Percentiles rank a stretch among this genome's conserved stretches.
phyloP scores from a whole-genome alignment of 2,888 invertebrate species.

The Auanema freiburgensis region DNA sequence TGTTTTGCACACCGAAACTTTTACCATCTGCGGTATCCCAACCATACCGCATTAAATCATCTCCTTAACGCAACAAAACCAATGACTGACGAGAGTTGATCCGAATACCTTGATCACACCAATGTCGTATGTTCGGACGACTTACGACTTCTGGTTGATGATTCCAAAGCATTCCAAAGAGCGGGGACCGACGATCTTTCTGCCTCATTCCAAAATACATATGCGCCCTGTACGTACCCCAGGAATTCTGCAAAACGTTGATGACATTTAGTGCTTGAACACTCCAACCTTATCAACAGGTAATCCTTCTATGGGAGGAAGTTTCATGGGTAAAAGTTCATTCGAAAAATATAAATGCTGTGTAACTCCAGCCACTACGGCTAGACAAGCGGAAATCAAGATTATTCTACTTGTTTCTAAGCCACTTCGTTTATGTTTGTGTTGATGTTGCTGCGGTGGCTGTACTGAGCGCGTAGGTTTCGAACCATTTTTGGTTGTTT shows the following conservation, averaged over 20 bases:
- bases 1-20: constrained; percentile 82
- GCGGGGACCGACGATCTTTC: constrained; percentile 82
- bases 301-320: not conserved
- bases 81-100: not conserved
- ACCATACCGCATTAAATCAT: constrained; percentile 79
- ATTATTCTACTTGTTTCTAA: too few relatives aligned
- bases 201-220: constrained; percentile 88
- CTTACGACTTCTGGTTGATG: constrained; percentile 68
- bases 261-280: too few relatives aligned
- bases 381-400: too few relatives aligned
- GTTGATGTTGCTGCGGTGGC: too few relatives aligned
- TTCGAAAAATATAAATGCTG: too few relatives aligned
- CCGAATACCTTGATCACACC: constrained; percentile 78
- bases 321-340: too few relatives aligned
- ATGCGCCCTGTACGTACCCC: constrained; percentile 90
- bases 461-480: too few relatives aligned
- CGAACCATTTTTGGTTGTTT: too few relatives aligned
- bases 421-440: too few relatives aligned
- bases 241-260: constrained; percentile 66
- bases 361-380: too few relatives aligned
- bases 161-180: constrained; percentile 80
- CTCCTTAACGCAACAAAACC: constrained; percentile 67
- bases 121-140: constrained; percentile 72
- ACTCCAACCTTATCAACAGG: not conserved
- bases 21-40: constrained; percentile 92